Conservation (phyloP, 2,888 invertebrate species). For the Eupithecia tripunctaria region DNA sequence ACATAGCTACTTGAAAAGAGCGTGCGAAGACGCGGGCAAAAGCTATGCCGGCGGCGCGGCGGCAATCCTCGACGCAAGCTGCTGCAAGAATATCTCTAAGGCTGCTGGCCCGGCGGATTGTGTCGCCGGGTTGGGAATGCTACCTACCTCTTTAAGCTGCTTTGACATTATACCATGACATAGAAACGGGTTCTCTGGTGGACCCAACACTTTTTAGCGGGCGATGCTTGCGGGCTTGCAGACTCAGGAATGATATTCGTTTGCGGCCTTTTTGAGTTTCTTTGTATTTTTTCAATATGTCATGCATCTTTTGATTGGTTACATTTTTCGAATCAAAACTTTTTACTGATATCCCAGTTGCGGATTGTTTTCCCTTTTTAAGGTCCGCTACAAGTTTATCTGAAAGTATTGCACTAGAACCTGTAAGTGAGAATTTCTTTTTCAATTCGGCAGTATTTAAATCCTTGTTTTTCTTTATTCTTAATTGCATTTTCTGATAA, state of each 20-base stretch:
- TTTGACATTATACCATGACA: neutral
- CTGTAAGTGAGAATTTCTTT: slow-evolving; percentile 41
- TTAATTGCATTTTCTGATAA: slow-evolving; percentile 34
- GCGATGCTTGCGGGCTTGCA: neutral
- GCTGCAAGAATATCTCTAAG: too few species aligned
- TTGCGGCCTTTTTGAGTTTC: neutral
- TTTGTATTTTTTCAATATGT: neutral
- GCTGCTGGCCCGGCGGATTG: too few species aligned
- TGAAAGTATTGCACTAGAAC: slow-evolving; percentile 30
- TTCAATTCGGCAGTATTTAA: slow-evolving; percentile 43
- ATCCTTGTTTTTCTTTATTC: slow-evolving; percentile 25
- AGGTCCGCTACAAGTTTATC: slow-evolving; percentile 33
- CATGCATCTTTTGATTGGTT: neutral
- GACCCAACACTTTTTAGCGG: neutral
- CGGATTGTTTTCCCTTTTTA: slow-evolving; percentile 43
- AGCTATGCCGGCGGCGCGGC: too few species aligned
- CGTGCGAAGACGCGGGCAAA: too few species aligned
- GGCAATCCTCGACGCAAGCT: too few species aligned
- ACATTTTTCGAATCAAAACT: neutral
- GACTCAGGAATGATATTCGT: neutral
- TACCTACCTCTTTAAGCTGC: neutral
- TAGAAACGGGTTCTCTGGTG: neutral
- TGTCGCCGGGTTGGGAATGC: too few species aligned
- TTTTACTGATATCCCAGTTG: neutral
- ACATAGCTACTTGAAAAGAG: too few species aligned